Conservation (phyloP, 2,797 vertebrate species). For the Rhinoraja longicauda region DNA sequence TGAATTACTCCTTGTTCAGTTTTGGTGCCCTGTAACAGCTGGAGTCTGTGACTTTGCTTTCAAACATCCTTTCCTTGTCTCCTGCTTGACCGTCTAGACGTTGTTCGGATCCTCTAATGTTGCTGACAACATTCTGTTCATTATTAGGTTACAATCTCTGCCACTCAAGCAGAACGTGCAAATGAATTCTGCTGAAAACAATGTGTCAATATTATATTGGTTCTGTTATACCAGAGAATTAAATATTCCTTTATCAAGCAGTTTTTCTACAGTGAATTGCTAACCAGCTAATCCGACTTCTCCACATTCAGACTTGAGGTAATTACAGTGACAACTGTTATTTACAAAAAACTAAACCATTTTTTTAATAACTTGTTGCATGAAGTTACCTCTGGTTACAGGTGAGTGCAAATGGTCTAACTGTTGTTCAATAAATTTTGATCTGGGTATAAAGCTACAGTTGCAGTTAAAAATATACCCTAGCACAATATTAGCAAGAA, state of each 20-base stretch:
- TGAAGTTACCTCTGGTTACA: background rate
- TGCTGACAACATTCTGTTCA: background rate
- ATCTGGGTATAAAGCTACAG: background rate
- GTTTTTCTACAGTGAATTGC: too few species aligned
- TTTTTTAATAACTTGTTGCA: background rate
- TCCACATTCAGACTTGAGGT: background rate
- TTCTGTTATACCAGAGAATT: background rate
- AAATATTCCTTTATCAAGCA: background rate
- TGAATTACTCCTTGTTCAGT: slow-evolving; percentile 63
- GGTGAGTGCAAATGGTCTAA: background rate
- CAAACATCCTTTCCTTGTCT: slow-evolving; percentile 41
- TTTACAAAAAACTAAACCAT: background rate
- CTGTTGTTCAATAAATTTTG: background rate
- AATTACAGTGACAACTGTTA: slow-evolving; percentile 9
- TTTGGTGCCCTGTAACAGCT: slow-evolving; percentile 44
- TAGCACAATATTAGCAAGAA: background rate
- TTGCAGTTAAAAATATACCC: too few species aligned
- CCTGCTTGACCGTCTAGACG: slow-evolving; percentile 43
- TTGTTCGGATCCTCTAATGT: background rate
- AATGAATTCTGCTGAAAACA: background rate
- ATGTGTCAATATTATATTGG: background rate
- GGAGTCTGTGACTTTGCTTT: slow-evolving; percentile 44
- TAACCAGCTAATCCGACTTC: background rate
- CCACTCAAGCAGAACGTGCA: background rate
- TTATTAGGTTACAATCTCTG: background rate